A percentile compares a stretch with the other conserved stretches of the same genome.
Evolutionary conservation across 2,888 invertebrate genomes (phyloP).

Genomic region (Diogma glabrata): DNA sequence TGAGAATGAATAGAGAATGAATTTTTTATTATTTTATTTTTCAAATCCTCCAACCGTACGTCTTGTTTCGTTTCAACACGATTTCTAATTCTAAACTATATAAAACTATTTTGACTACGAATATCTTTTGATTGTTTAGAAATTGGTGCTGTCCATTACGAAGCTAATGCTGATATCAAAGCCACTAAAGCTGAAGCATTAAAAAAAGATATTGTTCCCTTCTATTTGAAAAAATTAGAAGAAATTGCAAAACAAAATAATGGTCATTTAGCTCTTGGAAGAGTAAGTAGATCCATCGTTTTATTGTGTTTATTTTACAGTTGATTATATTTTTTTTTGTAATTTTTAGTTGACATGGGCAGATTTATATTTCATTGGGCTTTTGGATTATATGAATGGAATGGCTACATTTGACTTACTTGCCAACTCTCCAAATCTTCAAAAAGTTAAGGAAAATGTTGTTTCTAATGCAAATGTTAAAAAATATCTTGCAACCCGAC

Average conservation of each 20-base stretch:
- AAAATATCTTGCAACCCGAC: constrained; percentile 51
- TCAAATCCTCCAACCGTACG: too few species aligned
- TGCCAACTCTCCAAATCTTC: constrained; percentile 46
- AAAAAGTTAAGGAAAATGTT: constrained; percentile 44
- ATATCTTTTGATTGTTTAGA: constrained; percentile 30
- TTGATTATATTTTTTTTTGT: constrained; percentile 6
- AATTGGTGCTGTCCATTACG: constrained; percentile 43
- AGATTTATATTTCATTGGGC: constrained; percentile 46
- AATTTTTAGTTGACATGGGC: constrained; percentile 48
- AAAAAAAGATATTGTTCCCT: constrained; percentile 45
- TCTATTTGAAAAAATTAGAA: constrained; percentile 46
- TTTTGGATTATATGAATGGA: constrained; percentile 46
- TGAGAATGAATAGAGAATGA: too few species aligned
- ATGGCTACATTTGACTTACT: constrained; percentile 43
- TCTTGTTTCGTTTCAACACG: too few species aligned
- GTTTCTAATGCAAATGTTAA: constrained; percentile 46
- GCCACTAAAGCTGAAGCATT: constrained; percentile 40
- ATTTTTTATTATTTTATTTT: not conserved
- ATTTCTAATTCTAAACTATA: too few species aligned
- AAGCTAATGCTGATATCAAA: constrained; percentile 43
- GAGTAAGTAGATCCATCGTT: too few species aligned
- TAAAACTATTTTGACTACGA: too few species aligned
- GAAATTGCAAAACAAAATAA: constrained; percentile 46
- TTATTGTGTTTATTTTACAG: too few species aligned
- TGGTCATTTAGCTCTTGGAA: constrained; percentile 44